Evolutionary conservation across 1,140 invertebrate genomes (phyloP), one percentile per base, ranked within the genome.

Genomic region (Diabrotica virgifera): DNA sequence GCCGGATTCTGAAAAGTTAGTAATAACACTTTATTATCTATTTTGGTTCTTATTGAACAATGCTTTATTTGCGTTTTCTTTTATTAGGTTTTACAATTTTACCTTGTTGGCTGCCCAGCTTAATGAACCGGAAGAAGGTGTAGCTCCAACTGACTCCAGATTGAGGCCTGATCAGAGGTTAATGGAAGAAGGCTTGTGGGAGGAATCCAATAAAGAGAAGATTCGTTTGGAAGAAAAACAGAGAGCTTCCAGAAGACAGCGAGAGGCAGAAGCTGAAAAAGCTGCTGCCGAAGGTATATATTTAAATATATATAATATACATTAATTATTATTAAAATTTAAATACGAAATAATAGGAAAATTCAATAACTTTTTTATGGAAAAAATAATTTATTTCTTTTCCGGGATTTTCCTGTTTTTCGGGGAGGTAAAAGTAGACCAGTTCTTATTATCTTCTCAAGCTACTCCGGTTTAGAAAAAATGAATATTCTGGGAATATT

Each of bases 151-250:
- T 0, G 98, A 99, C 84, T 92, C 91, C 12, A 86, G 97, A n/a
- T 79, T 86, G 14, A 85, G 97, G 65, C 72, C 72, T 36, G 74
- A 75, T 64, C 74, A 74, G 64, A 64, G 74, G 59, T 85, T 98
- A 52, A 99, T 99, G 97, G 98, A 99, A 80, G 86, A 96, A 63
- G 96, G 95, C 6, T 76, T 83, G 12, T 99, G 97, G 96, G 95
- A 99, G 73, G 94, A 96, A 72, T 97, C 97, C 37, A 99, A 99
- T 82, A 79, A 85, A 11, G 89, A 94, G 75, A 99, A 99, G 81
- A 60, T 81, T 7, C 82, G 90, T 53, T 81, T 99, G 1, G 97
- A 99, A 81, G 96, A 99, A 75, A 98, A 98, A 80, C 97, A 99
- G 81, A 85, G 94, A 61, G 79, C 84, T 14, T 85, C 81, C 52